Base-by-base conservation (phyloP, 2,888 invertebrate species). In the Drosophila subquinaria region DNA sequence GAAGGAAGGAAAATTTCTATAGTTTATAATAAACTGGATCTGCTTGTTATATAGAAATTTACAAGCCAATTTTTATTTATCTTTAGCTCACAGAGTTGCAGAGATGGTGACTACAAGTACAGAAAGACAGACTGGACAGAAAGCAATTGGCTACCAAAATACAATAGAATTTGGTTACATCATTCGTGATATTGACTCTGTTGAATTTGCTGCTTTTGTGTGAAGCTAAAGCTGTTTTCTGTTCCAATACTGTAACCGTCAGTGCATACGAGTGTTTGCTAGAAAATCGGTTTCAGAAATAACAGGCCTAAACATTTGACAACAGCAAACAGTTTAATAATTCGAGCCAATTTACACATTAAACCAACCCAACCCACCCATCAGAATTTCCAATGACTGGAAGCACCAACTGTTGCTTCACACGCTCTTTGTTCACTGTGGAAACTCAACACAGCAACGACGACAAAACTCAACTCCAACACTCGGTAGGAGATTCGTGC, bases 321-420 rank as follows among this genome's bases (percentile, higher is more conserved):
- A 50, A 50, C 33, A 50, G 48, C 48, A 13, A 51, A 36, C 51
- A 51, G 35, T 36, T 36, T n/a, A 20, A 13, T 13, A 51, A n/a
- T 20, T 20, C 36, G n/a, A 36, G 20, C 35, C 36, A 51, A 36
- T 51, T 20, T 23, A 35, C 51, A 51, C 23, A 9, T 20, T 35
- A 13, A 15, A 13, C n/a, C 38, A 52, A n/a, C 35, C 36, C 27
- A 27, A 6, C 27, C 27, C 27, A 23, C 20, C 35, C 23, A n/a
- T 27, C n/a, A 23, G 52, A 4, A 38, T 5, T 53, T 53, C 53
- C 53, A 40, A 2, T 53, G 6, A 53, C 53, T 30, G 30, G 30
- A 30, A 30, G 30, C 30, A 8, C 30, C 53, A 53, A 53, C 53
- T 53, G 53, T 53, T 53, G 53, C 38, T 53, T 53, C 40, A 15